phyloP scores from a whole-genome alignment of 2,113 vertebrate species.

The Oreotragus oreotragus region DNA sequence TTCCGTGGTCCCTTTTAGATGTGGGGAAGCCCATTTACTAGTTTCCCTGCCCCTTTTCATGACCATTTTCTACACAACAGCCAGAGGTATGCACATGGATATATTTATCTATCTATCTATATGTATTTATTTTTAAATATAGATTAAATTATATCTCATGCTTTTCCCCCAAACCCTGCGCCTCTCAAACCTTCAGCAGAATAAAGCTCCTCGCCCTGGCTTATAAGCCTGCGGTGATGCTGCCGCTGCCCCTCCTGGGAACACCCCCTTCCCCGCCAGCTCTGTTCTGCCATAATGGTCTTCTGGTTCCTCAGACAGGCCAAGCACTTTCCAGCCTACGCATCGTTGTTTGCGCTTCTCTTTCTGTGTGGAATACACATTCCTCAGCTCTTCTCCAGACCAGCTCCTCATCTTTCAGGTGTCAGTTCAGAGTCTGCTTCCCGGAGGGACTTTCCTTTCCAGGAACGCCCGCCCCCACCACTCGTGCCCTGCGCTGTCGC shows the following conservation, averaged over 20 bases:
- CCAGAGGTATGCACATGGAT: not conserved
- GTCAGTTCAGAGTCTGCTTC: not conserved
- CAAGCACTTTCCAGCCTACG: not conserved
- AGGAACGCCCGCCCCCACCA: not conserved
- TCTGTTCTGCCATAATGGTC: not conserved
- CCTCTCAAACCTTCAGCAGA: not conserved
- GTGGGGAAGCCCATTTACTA: not conserved
- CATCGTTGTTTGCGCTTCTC: not conserved
- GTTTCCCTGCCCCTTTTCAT: not conserved
- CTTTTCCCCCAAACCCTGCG: not conserved
- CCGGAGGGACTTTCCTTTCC: not conserved
- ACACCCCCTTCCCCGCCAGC: not conserved
- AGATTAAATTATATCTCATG: too few species aligned
- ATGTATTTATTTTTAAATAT: not conserved
- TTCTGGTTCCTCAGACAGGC: not conserved
- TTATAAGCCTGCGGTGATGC: not conserved
- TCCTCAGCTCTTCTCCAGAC: not conserved
- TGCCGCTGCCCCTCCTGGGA: not conserved
- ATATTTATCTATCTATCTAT: not conserved
- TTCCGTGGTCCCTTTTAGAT: not conserved
- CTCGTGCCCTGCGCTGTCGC: accelerated
- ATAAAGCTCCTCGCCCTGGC: not conserved
- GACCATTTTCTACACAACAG: not conserved
- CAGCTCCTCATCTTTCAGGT: not conserved
- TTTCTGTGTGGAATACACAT: not conserved